Evolutionary conservation across 2,797 vertebrate species (phyloP).

Genomic region (Sebastes itinus): DNA sequence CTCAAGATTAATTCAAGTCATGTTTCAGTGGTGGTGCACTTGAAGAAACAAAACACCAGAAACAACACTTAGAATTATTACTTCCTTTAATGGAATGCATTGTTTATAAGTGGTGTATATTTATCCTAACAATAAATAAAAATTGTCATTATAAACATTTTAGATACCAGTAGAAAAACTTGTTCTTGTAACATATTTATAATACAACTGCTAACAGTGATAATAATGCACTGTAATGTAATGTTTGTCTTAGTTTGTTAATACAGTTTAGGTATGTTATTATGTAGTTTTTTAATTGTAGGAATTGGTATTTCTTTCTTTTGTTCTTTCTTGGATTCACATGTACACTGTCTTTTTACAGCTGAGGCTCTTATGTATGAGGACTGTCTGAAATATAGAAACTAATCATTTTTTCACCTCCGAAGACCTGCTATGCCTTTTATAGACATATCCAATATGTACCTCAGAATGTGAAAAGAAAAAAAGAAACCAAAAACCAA

Average conservation of each 20-base stretch:
- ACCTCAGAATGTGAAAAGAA: background rate
- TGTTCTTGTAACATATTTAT: background rate
- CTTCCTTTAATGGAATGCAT: slow-evolving; percentile 21
- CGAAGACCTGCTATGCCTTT: background rate
- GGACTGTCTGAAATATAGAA: background rate
- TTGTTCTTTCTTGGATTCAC: background rate
- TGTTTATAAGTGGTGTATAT: slow-evolving; percentile 25
- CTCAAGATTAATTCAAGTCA: slow-evolving; percentile 53
- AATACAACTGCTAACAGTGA: background rate
- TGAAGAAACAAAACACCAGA: slow-evolving; percentile 25
- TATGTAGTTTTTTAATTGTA: background rate
- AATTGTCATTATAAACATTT: background rate
- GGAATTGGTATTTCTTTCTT: background rate
- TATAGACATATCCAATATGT: background rate
- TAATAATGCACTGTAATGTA: background rate
- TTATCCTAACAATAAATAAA: background rate
- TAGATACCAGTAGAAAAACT: background rate
- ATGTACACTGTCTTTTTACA: background rate
- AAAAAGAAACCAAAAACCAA: background rate
- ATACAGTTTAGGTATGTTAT: background rate
- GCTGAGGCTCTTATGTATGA: background rate
- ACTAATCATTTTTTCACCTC: background rate
- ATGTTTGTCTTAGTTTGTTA: background rate
- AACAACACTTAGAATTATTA: slow-evolving; percentile 28
- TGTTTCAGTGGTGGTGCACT: slow-evolving; percentile 19